phyloP scores from a whole-genome alignment of 1,140 invertebrate species.

The Adoxophyes honmai region DNA sequence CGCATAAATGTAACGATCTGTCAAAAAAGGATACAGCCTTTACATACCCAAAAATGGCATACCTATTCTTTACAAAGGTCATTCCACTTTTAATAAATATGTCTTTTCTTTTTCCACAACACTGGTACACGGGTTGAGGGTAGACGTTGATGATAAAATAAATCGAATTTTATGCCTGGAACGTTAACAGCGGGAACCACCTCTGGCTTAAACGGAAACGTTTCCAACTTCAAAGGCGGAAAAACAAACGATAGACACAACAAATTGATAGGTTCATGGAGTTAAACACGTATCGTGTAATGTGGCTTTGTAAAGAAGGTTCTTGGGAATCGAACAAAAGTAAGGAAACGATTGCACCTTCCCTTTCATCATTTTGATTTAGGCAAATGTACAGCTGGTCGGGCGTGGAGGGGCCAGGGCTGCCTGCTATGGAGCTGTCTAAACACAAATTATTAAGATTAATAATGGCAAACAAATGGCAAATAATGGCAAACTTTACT shows the following conservation, averaged over 20 bases:
- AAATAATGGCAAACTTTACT: too few relatives aligned
- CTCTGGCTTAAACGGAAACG: neutral
- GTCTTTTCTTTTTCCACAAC: neutral
- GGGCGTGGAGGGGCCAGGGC: neutral
- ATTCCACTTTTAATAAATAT: too few relatives aligned
- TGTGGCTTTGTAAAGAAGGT: slow-evolving; percentile 14
- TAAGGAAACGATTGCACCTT: slow-evolving; percentile 16
- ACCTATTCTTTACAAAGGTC: too few relatives aligned
- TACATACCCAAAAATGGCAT: too few relatives aligned
- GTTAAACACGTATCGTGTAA: slow-evolving; percentile 1
- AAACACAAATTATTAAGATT: too few relatives aligned
- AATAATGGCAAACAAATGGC: too few relatives aligned
- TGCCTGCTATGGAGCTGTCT: neutral
- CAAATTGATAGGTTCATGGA: neutral
- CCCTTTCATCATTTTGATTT: slow-evolving; percentile 20
- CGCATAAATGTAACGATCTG: too few relatives aligned
- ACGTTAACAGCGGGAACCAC: neutral
- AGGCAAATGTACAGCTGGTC: slow-evolving; percentile 14
- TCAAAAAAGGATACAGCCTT: too few relatives aligned
- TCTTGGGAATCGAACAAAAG: slow-evolving; percentile 19
- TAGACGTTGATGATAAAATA: neutral
- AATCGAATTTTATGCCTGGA: neutral
- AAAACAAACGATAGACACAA: slow-evolving; percentile 2
- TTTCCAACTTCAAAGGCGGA: neutral
- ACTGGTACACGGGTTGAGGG: neutral